Percentiles rank a stretch among this genome's conserved stretches.
Conservation (phyloP, 23 tunicate species). For the Trididemnum miniatum region DNA sequence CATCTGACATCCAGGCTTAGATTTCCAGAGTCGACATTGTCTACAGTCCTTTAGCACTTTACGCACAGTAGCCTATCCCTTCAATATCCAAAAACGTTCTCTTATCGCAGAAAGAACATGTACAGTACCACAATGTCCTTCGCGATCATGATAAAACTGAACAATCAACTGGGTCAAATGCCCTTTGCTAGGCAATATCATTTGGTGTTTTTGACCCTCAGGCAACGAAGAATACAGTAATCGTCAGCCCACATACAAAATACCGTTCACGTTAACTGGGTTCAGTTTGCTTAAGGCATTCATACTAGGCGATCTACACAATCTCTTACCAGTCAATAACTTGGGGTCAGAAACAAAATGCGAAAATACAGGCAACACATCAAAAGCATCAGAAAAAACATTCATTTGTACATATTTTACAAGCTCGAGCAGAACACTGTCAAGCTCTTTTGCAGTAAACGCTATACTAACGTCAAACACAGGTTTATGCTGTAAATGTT, state of each 20-base stretch:
- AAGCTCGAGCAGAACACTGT: background rate
- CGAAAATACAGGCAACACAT: background rate
- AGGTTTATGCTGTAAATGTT: too few relatives aligned
- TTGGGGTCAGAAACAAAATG: background rate
- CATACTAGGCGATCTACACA: background rate
- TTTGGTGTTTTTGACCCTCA: constrained; percentile 16
- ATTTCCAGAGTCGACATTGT: constrained; percentile 22
- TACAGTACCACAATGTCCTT: constrained; percentile 38
- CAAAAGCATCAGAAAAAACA: constrained; percentile 4
- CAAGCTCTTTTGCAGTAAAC: background rate
- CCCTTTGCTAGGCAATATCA: constrained; percentile 20
- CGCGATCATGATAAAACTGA: background rate
- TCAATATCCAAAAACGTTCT: constrained; percentile 22
- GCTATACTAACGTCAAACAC: background rate
- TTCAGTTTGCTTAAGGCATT: background rate
- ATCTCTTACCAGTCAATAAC: background rate
- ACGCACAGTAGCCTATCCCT: constrained; percentile 30
- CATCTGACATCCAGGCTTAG: constrained; percentile 28
- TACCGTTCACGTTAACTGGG: constrained; percentile 5
- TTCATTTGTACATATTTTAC: constrained; percentile 1
- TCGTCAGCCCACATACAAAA: constrained; percentile 32
- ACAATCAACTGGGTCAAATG: background rate
- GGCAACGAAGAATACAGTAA: background rate
- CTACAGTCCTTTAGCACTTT: background rate
- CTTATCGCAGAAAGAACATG: constrained; percentile 31